Conservation (phyloP, 2,888 invertebrate genomes). For the Chrysolina haemoptera region DNA sequence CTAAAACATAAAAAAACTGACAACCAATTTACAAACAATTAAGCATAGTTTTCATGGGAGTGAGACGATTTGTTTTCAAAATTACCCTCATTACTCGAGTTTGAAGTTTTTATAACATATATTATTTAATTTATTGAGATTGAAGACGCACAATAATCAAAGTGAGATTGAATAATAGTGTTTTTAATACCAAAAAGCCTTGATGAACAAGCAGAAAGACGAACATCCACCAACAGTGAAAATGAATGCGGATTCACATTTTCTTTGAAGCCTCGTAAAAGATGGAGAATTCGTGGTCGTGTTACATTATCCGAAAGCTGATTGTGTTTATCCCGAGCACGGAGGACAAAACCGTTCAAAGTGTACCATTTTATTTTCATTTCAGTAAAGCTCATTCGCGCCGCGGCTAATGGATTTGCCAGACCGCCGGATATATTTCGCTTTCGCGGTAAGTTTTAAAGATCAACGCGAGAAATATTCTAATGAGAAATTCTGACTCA, state of each 20-base stretch:
- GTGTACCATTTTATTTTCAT: conserved; percentile 7
- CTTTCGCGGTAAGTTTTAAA: background rate
- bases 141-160: no score
- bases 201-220: conserved; percentile 1
- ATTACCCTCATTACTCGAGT: no score
- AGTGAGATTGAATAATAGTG: no score
- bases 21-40: no score
- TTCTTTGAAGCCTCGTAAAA: conserved; percentile 10
- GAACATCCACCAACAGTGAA: background rate
- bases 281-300: conserved; percentile 6
- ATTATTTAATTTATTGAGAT: no score
- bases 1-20: no score
- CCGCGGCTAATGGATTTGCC: conserved; percentile 2
- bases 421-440: background rate
- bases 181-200: background rate
- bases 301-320: conserved; percentile 17
- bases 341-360: conserved; percentile 9
- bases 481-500: background rate
- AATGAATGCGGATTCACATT: background rate
- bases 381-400: conserved; percentile 8
- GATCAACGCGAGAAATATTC: background rate
- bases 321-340: conserved; percentile 16
- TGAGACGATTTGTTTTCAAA: no score
- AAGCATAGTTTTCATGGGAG: no score
- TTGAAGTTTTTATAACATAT: no score